Base-by-base conservation (phyloP, 2,888 invertebrate genomes). In the Pasiphila rectangulata region DNA sequence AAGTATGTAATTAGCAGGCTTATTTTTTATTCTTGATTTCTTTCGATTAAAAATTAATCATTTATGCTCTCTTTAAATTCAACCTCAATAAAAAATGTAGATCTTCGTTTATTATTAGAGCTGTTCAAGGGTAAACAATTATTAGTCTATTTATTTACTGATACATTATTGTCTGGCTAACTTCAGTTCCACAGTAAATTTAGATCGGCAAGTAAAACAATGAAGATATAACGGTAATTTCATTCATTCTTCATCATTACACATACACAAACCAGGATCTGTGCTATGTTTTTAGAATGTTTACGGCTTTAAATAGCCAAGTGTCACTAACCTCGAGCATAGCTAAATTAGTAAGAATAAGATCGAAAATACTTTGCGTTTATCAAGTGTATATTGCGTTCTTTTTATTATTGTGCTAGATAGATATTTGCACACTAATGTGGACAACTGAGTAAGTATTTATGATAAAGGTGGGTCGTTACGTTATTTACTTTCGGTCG, bases 241-340 rank as follows among this genome's bases (percentile, higher is more conserved):
- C 9, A 32, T 9, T 4, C 17, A 9, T 16, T 9, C 30, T 17
- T 32, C 30, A 17, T 12, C 10, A 25, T 25, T 15, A 29, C 7
- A 15, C 29, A 13, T 3, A 29, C 15, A 15, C 6, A 23, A 3
- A 32, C 32, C 20, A 21, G 19, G 20, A 21, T 21, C 21, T 21
- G 20, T 7, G 13, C 21, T 4, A 19, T 21, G 21, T 32, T 32
- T 32, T 32, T 10, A 35, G 21, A 19, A 21, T 35, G 35, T 20
- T 35, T 13, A 13, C 2, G 13, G 27, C 40, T 23, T 32, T 32
- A 39, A 43, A 43, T 43, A 43, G 19, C 27, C 19, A 32, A 29
- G 27, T 34, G 38, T 35, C 43, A 30, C 20, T 49, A 7, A 49
- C 39, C 36, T 29, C 39, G 2, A 23, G 20, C 21, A 12, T 17